Base-by-base conservation (phyloP, 1,140 invertebrate genomes). In the Ridgeia piscesae region DNA sequence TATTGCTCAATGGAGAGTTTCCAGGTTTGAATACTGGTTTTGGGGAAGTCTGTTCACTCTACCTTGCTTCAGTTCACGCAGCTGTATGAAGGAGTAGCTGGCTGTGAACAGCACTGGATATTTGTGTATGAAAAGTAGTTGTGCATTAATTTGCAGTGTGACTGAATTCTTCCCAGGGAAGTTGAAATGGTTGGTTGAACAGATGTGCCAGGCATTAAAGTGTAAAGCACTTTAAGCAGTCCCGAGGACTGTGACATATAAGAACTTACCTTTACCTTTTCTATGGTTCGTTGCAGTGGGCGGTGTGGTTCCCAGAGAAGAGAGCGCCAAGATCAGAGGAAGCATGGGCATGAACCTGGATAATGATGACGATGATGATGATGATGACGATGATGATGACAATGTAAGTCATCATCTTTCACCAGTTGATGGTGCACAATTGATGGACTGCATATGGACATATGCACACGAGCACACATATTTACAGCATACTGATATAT, bases 341-440 rank as follows among this genome's bases (percentile, higher is more conserved):
- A 88, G 50, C 91, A 92, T 92, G 91, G 91, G 91, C 11, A 92
- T 92, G 91, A 77, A 92, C 88, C 91, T 92, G 27, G 91, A 92
- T 89, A 58, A 92, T 33, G 91, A 92, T 58, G 91, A 92, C 21
- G 58, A 77, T 88, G 91, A 92, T 92, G 91, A 92, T 89, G 35
- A 92, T 33, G 88, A 77, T 17, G 91, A 92, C 88, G 91, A 92
- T 8, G 91, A 92, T 91, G 91, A 35, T 21, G 42, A 35, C 6
- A n/a, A 33, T 92, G 48, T 88, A 88, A 34, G 88, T 88, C 58
- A 77, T 88, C 58, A 77, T 34, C 34, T 92, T 33, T 92, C 0
- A 89, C 34, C 21, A 33, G 34, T 9, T 33, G 33, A 33, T 33
- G 14, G 58, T 21, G 21, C 88, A 11, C 21, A 33, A 14, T 14